phyloP scores from a whole-genome alignment of 2,113 vertebrate species.

The Albula goreensis region DNA sequence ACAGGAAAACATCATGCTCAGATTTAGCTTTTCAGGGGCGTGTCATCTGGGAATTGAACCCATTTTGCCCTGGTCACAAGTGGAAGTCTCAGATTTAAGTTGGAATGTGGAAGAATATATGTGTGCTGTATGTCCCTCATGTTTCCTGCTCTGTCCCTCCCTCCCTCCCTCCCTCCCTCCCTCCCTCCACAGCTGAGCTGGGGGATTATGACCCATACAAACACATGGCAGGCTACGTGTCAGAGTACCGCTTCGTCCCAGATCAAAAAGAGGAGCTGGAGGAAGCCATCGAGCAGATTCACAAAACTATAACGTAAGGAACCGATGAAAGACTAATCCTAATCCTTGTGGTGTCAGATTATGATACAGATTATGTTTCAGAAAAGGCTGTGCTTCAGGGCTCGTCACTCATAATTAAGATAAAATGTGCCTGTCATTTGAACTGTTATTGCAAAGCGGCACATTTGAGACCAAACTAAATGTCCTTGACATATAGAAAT shows the following conservation, averaged over 20 bases:
- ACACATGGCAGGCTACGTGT: slow-evolving; percentile 79
- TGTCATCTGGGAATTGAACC: background rate
- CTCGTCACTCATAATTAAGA: background rate
- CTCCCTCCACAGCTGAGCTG: slow-evolving; percentile 73
- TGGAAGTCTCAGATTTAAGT: too few species aligned
- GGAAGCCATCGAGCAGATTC: slow-evolving; percentile 78
- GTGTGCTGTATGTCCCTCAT: background rate
- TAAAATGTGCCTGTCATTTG: background rate
- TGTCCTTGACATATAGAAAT: background rate
- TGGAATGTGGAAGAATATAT: too few species aligned
- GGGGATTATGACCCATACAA: slow-evolving; percentile 85
- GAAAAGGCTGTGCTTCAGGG: background rate
- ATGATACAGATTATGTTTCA: background rate
- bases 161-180: slow-evolving; percentile 29
- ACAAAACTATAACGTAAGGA: slow-evolving; percentile 83
- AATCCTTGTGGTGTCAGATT: slow-evolving; percentile 37
- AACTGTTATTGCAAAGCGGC: background rate
- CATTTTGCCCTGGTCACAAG: background rate
- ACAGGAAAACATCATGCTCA: too few species aligned
- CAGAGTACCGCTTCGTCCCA: slow-evolving; percentile 84
- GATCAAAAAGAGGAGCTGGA: slow-evolving; percentile 89
- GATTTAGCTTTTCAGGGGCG: background rate
- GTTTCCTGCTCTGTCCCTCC: slow-evolving; percentile 26
- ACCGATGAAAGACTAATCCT: background rate
- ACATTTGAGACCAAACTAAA: background rate